These are phyloP conservation scores for Pachyramphus minor DNA, from an alignment of 2,113 vertebrate species.

Conservation along the genomic window DNA sequence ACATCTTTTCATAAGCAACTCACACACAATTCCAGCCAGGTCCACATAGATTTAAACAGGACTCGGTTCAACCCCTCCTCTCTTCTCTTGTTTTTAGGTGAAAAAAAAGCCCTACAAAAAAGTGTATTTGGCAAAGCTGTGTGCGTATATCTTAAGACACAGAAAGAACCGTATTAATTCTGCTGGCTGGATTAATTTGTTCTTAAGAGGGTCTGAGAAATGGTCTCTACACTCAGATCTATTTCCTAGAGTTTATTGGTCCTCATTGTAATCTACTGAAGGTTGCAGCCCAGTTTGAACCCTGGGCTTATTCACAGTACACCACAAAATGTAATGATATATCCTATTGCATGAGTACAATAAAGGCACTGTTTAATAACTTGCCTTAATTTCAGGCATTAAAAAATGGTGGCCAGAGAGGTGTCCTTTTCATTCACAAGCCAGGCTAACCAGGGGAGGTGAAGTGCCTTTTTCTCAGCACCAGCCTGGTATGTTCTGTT, in stretches of 20 bases:
- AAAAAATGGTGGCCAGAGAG: neutral
- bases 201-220: neutral
- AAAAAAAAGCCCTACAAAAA: neutral
- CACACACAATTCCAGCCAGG: neutral
- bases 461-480: neutral
- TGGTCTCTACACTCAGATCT: neutral
- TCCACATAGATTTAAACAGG: neutral
- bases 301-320: neutral
- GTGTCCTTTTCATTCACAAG: neutral
- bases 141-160: neutral
- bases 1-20: constrained; percentile 30
- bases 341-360: neutral
- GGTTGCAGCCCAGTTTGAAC: neutral
- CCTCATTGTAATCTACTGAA: neutral
- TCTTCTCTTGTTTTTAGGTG: neutral
- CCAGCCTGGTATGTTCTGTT: neutral
- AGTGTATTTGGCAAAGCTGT: neutral
- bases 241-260: neutral
- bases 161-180: neutral
- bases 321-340: neutral
- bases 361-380: neutral
- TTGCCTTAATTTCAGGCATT: neutral
- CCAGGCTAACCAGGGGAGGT: neutral
- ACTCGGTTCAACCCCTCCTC: neutral
- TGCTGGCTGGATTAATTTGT: neutral